Base-by-base conservation (phyloP, 2,888 invertebrate species). In the Crepidodera aurea region DNA sequence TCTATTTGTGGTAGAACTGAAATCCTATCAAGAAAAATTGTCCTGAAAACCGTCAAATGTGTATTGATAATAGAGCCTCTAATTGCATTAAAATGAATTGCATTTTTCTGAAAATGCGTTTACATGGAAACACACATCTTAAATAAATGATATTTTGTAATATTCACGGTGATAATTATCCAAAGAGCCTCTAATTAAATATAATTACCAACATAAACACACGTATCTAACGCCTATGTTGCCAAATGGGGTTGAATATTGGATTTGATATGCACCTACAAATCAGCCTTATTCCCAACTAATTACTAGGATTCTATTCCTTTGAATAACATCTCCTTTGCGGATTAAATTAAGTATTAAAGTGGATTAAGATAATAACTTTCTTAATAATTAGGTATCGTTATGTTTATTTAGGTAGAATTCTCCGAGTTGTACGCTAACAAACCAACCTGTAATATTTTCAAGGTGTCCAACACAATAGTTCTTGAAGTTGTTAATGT, bases 391-490 rank as follows among this genome's bases (percentile, higher is more conserved):
- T 25, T 25, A 25, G 6, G 25, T 4, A 25, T 6, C 6, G 25
- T 25, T 25, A 4, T 25, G 4, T 25, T 25, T 25, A 3, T 4
- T 25, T 25, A 25, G 3, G 25, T 25, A 25, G 10, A 8, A 8
- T 8, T 29, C 8, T 2, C 2, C 2, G 2, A 29, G 13, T 34
- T 5, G 34, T 13, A n/a, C 1, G 13, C 12, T 1, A 8, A 12
- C 3, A 54, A 32, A 12, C 40, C 42, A 53, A 19, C 25, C 29
- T 54, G 10, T 39, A 19, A 51, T 51, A 39, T 37, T 19, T 51
- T 42, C 54, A 44, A 54, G 54, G 32, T 54, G 54, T 54, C 54
- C 42, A 44, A 54, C 42, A 29, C 56, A 56, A 56, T 56, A 56
- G 56, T 56, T 48, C n/a, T 13, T n/a, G n/a, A 56, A 56, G 46